Evolutionary conservation across 2,113 vertebrate species (phyloP).

Genomic region (Cyphomyrus discorhynchus): DNA sequence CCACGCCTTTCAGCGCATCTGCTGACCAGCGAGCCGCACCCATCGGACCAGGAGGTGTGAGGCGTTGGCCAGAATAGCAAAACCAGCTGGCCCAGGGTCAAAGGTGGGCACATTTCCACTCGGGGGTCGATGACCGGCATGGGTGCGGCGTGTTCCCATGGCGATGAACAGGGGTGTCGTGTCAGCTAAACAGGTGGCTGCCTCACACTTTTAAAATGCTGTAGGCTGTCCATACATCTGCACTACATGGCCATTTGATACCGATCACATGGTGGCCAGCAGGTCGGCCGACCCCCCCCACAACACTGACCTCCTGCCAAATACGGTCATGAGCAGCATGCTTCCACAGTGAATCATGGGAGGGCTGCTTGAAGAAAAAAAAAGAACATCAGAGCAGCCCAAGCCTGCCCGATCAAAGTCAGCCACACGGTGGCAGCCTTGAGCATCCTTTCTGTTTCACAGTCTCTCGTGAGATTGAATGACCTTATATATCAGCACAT

Average conservation of each 20-base stretch:
- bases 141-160: background rate
- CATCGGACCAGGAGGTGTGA: background rate
- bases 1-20: background rate
- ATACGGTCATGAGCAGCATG: background rate
- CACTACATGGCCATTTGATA: background rate
- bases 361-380: background rate
- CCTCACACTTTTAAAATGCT: background rate
- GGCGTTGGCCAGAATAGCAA: background rate
- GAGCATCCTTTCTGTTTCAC: background rate
- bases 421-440: slow-evolving; percentile 8
- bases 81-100: slow-evolving; percentile 11
- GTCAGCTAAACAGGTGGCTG: background rate
- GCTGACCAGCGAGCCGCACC: background rate
- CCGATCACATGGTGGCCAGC: background rate
- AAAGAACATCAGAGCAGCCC: background rate
- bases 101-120: background rate
- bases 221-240: background rate
- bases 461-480: too few species aligned
- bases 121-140: background rate
- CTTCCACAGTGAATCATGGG: background rate
- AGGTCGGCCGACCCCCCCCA: background rate
- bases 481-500: background rate
- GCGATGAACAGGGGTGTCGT: background rate
- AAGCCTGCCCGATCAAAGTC: background rate
- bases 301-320: background rate